These are phyloP conservation scores for Tethea ocularis DNA, from an alignment of 2,888 invertebrate species.

Conservation along the genomic window DNA sequence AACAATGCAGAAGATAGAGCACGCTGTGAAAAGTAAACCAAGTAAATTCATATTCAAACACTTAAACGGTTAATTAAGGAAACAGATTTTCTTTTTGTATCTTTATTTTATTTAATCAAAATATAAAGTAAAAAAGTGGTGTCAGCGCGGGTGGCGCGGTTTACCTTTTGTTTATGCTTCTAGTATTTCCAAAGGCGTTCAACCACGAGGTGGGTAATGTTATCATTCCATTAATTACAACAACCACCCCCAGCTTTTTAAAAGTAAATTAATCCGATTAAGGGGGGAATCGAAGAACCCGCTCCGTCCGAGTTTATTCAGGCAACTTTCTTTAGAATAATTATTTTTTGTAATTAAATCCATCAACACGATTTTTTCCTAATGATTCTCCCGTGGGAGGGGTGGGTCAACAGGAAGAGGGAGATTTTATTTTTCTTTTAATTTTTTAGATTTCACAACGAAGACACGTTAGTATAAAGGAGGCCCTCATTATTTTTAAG, in stretches of 20 bases:
- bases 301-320: slow-evolving; percentile 82
- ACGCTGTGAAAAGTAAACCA: slow-evolving; percentile 19
- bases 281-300: slow-evolving; percentile 82
- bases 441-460: slow-evolving; percentile 52
- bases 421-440: slow-evolving; percentile 62
- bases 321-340: slow-evolving; percentile 82
- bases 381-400: slow-evolving; percentile 80
- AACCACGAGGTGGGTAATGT: slow-evolving; percentile 80
- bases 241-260: slow-evolving; percentile 80
- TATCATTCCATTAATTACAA: slow-evolving; percentile 84
- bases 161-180: neutral
- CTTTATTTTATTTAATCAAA: no score
- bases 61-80: no score
- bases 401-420: slow-evolving; percentile 46
- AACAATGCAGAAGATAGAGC: slow-evolving; percentile 24
- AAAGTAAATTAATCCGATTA: slow-evolving; percentile 84
- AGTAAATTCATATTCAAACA: neutral
- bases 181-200: slow-evolving; percentile 63
- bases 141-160: neutral
- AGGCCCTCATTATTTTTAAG: slow-evolving; percentile 26
- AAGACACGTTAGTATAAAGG: slow-evolving; percentile 37
- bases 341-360: slow-evolving; percentile 85
- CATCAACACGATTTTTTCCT: slow-evolving; percentile 84
- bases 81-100: no score
- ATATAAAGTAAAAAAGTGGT: neutral